phyloP scores from a whole-genome alignment of 2,113 vertebrate species.

The Chrysemys picta region DNA sequence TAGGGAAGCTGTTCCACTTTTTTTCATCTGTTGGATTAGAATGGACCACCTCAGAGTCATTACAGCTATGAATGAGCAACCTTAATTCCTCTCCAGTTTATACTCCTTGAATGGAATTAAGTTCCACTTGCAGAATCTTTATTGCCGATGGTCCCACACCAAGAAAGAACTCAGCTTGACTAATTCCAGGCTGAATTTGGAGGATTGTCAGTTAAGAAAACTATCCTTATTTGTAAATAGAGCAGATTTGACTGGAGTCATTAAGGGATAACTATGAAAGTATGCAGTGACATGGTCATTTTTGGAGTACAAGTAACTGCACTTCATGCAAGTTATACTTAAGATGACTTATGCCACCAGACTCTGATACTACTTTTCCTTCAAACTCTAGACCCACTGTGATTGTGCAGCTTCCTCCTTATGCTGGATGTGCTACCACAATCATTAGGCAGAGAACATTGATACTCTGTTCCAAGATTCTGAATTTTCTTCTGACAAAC shows the following conservation, averaged over 20 bases:
- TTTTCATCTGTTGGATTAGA: background rate
- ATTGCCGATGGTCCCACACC: background rate
- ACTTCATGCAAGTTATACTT: too few species aligned
- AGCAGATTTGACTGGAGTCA: too few species aligned
- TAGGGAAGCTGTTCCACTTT: background rate
- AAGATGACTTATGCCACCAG: too few species aligned
- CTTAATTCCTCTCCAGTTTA: background rate
- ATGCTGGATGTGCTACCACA: background rate
- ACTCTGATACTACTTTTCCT: too few species aligned
- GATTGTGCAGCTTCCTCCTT: background rate
- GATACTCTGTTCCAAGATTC: background rate
- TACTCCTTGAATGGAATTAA: background rate
- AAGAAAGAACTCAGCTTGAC: background rate
- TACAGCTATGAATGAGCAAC: background rate
- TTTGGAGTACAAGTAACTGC: too few species aligned
- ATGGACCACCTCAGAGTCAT: fast-evolving
- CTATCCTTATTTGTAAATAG: background rate
- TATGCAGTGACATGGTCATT: too few species aligned
- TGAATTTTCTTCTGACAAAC: background rate
- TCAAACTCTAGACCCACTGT: background rate
- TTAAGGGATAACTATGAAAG: too few species aligned
- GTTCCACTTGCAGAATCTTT: background rate
- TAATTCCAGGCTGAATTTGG: background rate
- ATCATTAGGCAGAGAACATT: background rate
- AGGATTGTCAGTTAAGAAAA: background rate